Percentiles rank a stretch among this genome's conserved stretches.
Conservation (phyloP, 35 echinoderm and acorn worm species). For the Ophioderma brevispina region DNA sequence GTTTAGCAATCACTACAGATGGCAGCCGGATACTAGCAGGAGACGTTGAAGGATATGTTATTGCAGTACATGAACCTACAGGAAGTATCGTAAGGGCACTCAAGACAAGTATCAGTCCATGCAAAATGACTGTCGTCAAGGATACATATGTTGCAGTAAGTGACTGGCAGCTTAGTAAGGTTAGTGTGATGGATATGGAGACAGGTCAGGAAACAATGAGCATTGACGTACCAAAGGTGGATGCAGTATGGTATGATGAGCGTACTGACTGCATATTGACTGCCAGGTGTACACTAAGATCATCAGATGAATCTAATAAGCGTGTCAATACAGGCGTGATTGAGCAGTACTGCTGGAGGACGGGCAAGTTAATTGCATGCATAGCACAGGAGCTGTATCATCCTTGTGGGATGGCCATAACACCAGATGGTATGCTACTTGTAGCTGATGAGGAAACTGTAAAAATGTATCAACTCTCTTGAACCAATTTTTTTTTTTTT, state of each 20-base stretch:
- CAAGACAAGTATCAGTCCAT: background rate
- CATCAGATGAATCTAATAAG: background rate
- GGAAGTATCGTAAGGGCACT: background rate
- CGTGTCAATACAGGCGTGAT: background rate
- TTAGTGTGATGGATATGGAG: background rate
- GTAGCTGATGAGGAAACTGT: background rate
- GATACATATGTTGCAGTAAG: background rate
- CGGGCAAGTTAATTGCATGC: background rate
- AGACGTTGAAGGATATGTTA: background rate
- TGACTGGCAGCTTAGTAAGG: background rate
- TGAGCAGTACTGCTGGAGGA: background rate
- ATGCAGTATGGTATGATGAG: background rate
- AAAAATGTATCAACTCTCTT: background rate
- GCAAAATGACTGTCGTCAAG: background rate
- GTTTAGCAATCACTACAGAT: background rate
- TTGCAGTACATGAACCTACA: background rate
- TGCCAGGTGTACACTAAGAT: background rate
- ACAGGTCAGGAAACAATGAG: background rate
- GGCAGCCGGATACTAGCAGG: background rate
- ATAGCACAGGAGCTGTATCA: background rate
- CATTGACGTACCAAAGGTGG: background rate
- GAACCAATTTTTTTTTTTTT: too few relatives aligned
- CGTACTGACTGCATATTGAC: background rate
- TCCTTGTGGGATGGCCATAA: background rate
- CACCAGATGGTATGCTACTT: background rate